Conservation (phyloP, 2,888 invertebrate species). For the Blera fallax region DNA sequence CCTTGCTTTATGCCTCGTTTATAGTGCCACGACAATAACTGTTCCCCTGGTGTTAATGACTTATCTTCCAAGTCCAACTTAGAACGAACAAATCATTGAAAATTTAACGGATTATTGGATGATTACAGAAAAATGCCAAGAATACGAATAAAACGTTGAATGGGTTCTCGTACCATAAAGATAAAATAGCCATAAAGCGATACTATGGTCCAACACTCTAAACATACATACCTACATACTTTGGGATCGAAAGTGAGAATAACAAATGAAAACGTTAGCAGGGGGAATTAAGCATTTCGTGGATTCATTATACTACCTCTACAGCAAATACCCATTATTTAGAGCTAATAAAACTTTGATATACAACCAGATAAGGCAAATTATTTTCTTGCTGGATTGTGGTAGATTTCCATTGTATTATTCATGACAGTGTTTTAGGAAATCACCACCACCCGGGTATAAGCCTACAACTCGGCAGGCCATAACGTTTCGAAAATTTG, state of each 20-base stretch:
- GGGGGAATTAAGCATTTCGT: slow-evolving; percentile 56
- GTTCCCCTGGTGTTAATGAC: slow-evolving; percentile 61
- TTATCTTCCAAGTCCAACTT: slow-evolving; percentile 35
- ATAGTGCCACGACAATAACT: slow-evolving; percentile 59
- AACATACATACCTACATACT: background rate
- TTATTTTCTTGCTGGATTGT: slow-evolving; percentile 51
- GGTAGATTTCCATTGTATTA: slow-evolving; percentile 50
- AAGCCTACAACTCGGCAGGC: background rate
- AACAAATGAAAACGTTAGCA: slow-evolving; percentile 54
- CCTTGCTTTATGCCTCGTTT: slow-evolving; percentile 31
- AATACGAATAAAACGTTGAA: slow-evolving; percentile 60
- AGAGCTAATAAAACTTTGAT: slow-evolving; percentile 69
- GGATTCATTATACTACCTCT: slow-evolving; percentile 70
- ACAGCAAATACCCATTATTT: slow-evolving; percentile 68
- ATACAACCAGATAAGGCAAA: slow-evolving; percentile 64
- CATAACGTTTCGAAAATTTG: slow-evolving; percentile 18
- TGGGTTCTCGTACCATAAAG: slow-evolving; percentile 59
- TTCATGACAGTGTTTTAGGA: slow-evolving; percentile 37
- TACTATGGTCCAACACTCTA: slow-evolving; percentile 44
- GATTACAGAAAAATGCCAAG: slow-evolving; percentile 49
- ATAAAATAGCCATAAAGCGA: slow-evolving; percentile 60
- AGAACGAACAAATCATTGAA: slow-evolving; percentile 58
- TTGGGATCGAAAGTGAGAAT: slow-evolving; percentile 59
- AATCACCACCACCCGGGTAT: slow-evolving; percentile 10
- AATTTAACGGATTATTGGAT: slow-evolving; percentile 63